Conservation (phyloP, 2,888 invertebrate genomes). For the Sclerodermus sp. region DNA sequence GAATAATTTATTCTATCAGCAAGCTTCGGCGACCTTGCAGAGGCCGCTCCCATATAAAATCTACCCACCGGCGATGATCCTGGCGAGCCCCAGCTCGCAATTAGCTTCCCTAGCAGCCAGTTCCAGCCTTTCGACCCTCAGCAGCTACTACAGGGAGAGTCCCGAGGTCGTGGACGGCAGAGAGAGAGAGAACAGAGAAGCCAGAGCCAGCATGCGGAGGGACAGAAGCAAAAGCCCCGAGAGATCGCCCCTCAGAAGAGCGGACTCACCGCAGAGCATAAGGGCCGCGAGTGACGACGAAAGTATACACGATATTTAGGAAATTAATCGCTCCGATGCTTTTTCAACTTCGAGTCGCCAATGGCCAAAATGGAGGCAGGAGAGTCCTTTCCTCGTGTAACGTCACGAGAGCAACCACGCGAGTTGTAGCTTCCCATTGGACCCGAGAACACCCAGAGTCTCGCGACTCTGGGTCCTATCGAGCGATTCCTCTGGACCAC, state of each 20-base stretch:
- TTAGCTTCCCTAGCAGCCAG: conserved; percentile 71
- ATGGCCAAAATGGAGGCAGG: too few species aligned
- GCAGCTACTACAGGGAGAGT: conserved; percentile 50
- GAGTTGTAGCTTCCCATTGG: too few species aligned
- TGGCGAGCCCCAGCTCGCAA: conserved; percentile 71
- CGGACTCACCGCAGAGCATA: conserved; percentile 50
- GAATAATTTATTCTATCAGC: conserved; percentile 79
- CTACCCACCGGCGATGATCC: conserved; percentile 65
- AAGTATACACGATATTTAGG: conserved; percentile 56
- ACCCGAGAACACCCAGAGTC: neutral
- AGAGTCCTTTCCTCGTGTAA: too few species aligned
- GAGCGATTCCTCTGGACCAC: too few species aligned
- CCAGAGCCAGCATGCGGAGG: conserved; percentile 22
- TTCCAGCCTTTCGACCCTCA: conserved; percentile 54
- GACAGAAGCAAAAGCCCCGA: conserved; percentile 46
- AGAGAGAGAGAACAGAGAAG: neutral
- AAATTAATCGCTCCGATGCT: neutral
- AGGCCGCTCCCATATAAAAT: conserved; percentile 77
- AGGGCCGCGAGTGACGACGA: conserved; percentile 54
- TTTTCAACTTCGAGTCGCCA: too few species aligned
- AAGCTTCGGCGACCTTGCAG: conserved; percentile 76
- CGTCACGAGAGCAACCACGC: too few species aligned
- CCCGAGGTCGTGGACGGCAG: conserved; percentile 43
- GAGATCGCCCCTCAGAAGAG: conserved; percentile 38
- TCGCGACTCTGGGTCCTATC: too few species aligned